Base-by-base conservation (phyloP, 2,113 vertebrate species). In the Cinclus mexicanus region DNA sequence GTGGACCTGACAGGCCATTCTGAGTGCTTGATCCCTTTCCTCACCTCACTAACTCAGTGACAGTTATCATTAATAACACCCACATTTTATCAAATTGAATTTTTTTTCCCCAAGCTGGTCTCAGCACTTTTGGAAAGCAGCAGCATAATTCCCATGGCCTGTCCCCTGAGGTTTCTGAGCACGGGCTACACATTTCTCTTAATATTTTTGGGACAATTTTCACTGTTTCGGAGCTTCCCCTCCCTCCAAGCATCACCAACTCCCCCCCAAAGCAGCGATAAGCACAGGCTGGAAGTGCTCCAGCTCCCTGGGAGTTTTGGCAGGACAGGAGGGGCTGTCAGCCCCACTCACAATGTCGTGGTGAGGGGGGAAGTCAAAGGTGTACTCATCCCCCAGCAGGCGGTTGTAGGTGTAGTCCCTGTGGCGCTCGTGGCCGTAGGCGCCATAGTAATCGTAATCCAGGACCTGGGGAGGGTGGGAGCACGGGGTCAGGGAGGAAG, bases 321-420 rank as follows among this genome's bases (percentile, higher is more conserved):
- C 3, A 31, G 28, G 23, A 11, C 33, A 12, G 17, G 26, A 10
- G 10, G 7, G 29, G 23, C 35, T 55, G 31, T 0, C n/a, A 35
- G 53, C 71, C 49, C 33, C 3, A 94, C 98, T 98, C 95, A 99
- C 99, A 56, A 97, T 76, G 12, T 98, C 24, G 1, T 99, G 99
- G 97, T 99, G 99, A 1, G 98, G 98, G 7, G 99, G 99, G 92
- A 99, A 99, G 96, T 98, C 97, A 2, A 99, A 99, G 74, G 99
- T 99, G 96, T 99, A 99, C 75, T 99, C 99, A 1, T 97, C 97
- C 2, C 92, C 96, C 59, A 99, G 98, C 83, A 99, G 97, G n/a
- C 46, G 69, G 24, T 92, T 96, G 96, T 99, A 99, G 86, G 95
- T 55, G 56, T 99, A 98, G 83, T 98, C 97, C 21, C 47, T 7